Evolutionary conservation across 35 echinoderm and acorn worm species (phyloP), one percentile per base, ranked within the genome.

Genomic region (Amphiura filiformis): DNA sequence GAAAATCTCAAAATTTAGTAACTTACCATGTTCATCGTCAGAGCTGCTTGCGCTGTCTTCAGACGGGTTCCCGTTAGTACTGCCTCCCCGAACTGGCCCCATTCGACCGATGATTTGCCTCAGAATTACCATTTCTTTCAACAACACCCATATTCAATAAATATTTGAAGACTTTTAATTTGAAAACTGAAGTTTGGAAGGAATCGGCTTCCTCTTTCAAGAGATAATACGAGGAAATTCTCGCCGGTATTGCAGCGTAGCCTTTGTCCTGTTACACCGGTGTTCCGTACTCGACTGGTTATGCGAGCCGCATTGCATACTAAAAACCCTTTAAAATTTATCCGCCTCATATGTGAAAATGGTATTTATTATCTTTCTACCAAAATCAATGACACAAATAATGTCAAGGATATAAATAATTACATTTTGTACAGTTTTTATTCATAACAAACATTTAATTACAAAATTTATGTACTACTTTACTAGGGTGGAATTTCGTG

Each of bases 1-100:
- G 1, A 32, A 34, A 83, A 84, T 18, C 31, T 22, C 32, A 44
- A 89, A 75, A 40, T 75, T 35, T 78, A 23, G 34, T 39, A 57
- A 76, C 90, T 86, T 84, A 90, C 96, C 96, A 81, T 94, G 90
- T 78, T 94, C 96, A 82, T 98, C 96, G 56, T 98, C 95, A 23
- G 95, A 97, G 81, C 96, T 98, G 80, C 96, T 98, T 76, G 93
- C 89, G 82, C 96, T 98, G 80, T 98, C 96, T 52, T 98, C 96
- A 7, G 93, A 94, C 32, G 86, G 90, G 75, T 93, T 93, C 31
- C 95, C 92, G 84, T 97, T 97, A 5, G 95, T 94, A 84, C 90
- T 91, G 81, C 79, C 88, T 65, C 91, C 40, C 90, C 96, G 90
- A 89, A 90, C 82, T 88, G n/a, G 95, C 82, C 35, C 95, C 95